phyloP scores from a whole-genome alignment of 2,888 invertebrate species.

The Steromphala cineraria region DNA sequence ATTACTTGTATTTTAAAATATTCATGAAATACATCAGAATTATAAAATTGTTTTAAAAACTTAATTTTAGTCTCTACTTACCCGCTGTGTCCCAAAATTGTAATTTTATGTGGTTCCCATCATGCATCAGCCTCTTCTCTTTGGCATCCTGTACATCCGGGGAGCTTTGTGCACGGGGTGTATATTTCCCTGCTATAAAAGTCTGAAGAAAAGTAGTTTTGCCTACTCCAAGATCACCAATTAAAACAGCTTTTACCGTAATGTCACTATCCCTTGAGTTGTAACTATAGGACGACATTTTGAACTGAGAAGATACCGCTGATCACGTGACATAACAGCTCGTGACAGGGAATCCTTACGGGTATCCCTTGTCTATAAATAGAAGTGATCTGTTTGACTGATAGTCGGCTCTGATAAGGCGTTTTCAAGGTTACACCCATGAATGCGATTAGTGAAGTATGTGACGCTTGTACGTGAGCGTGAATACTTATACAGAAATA shows the following conservation, averaged over 20 bases:
- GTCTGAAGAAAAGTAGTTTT: slow-evolving; percentile 34
- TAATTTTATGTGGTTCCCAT: slow-evolving; percentile 23
- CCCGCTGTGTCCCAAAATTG: slow-evolving; percentile 45
- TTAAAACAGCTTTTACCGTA: slow-evolving; percentile 32
- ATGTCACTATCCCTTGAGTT: neutral
- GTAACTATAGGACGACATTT: neutral
- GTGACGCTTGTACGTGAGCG: no score
- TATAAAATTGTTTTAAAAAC: no score
- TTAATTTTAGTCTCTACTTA: neutral
- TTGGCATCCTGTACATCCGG: neutral
- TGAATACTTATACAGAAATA: no score
- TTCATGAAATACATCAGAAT: no score
- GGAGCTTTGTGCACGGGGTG: neutral
- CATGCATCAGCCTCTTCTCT: slow-evolving; percentile 13
- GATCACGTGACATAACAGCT: no score
- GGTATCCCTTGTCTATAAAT: no score
- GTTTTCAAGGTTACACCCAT: no score
- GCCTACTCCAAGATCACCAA: slow-evolving; percentile 38
- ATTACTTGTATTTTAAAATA: no score
- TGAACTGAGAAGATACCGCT: neutral
- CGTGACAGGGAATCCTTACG: no score
- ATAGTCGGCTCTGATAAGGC: no score
- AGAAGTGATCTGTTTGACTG: no score
- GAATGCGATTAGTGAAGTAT: no score
- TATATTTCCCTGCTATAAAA: slow-evolving; percentile 22